These are phyloP conservation scores for Thalpophila matura DNA, from an alignment of 2,888 invertebrate genomes.

Conservation along the genomic window DNA sequence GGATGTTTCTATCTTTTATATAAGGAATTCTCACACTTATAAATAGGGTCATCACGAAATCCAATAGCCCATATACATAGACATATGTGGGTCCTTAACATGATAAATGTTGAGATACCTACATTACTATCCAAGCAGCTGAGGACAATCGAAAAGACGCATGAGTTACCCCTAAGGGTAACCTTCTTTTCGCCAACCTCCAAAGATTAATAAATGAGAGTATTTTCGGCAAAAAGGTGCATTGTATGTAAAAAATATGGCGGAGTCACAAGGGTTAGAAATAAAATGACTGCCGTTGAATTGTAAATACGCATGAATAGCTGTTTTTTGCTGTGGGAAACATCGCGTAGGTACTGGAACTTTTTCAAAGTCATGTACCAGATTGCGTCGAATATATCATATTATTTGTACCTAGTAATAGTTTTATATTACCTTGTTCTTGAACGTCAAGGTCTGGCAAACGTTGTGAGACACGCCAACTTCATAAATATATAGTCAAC, in stretches of 20 bases:
- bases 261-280: not conserved
- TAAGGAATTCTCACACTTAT: conserved; percentile 1
- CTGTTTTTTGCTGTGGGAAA: not conserved
- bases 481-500: not conserved
- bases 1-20: too few species aligned
- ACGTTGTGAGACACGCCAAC: conserved; percentile 16
- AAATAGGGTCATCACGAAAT: not conserved
- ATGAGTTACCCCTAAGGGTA: conserved; percentile 27
- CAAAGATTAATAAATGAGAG: conserved; percentile 18
- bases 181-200: conserved; percentile 3
- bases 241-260: conserved; percentile 27
- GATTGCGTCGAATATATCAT: not conserved
- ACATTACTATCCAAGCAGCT: conserved; percentile 48
- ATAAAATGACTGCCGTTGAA: not conserved
- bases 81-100: conserved; percentile 14
- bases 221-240: conserved; percentile 23
- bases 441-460: conserved; percentile 20
- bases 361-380: not conserved
- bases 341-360: not conserved
- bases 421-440: not conserved
- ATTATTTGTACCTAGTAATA: not conserved
- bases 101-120: conserved; percentile 59
- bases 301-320: not conserved
- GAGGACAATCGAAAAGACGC: conserved; percentile 58
- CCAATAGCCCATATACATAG: not conserved